Base-by-base conservation (phyloP, 1,140 invertebrate genomes). In the Drosophila biarmipes region DNA sequence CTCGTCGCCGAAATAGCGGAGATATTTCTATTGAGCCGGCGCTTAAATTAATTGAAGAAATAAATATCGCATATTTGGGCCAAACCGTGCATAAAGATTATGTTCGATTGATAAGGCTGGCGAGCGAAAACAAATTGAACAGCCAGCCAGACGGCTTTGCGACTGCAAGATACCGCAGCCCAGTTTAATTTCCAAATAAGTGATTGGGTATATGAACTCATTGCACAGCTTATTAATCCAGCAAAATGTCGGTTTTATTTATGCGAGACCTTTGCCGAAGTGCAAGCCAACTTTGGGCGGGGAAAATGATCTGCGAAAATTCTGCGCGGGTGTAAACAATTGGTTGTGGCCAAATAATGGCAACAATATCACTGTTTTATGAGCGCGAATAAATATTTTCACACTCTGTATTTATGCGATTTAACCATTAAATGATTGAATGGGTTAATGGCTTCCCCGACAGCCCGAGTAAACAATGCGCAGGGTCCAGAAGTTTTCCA, bases 31-130 rank as follows among this genome's bases (percentile, higher is more conserved):
- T 57, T 55, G 55, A 17, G 38, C 53, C 63, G 71, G 53, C 64
- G 77, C 78, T 51, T 81, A 49, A 77, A 73, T 81, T 77, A 81
- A 77, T 80, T 80, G 55, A 56, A 38, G 55, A 73, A 81, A 66
- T 29, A 74, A 64, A 72, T 56, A 66, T 45, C 45, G 54, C 35
- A 40, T 38, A 57, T 74, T 40, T 62, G 48, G 71, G 53, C 55
- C 76, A 34, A 59, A 34, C 31, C 52, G 52, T 27, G 48, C 35
- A 76, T 57, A 57, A 53, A 79, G 29, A 79, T 80, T 64, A 80
- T 75, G 34, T 40, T 59, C 53, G 19, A 71, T 34, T 56, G 68
- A 79, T 79, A 79, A 79, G 53, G 46, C 38, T n/a, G 54, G 17
- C 17, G 27, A 24, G 19, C 35, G 29, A 46, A 54, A 62, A 24